These are phyloP conservation scores for Drosophila tristis DNA, from an alignment of 1,140 invertebrate species.

Conservation along the genomic window DNA sequence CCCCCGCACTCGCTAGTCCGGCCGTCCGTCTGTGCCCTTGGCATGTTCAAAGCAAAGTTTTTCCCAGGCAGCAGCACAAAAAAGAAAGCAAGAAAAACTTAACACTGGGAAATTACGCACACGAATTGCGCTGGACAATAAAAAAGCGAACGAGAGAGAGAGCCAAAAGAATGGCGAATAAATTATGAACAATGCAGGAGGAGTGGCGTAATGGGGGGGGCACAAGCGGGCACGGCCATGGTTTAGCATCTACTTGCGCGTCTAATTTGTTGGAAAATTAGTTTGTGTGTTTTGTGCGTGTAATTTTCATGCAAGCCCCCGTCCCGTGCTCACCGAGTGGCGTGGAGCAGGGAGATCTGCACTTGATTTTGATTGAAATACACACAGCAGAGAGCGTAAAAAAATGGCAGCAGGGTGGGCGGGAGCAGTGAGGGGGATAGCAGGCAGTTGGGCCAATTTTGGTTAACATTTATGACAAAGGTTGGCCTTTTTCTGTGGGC, in stretches of 20 bases:
- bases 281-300: slow-evolving; percentile 78
- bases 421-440: no score
- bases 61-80: slow-evolving; percentile 43
- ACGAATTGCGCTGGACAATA: slow-evolving; percentile 80
- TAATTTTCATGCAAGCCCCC: slow-evolving; percentile 73
- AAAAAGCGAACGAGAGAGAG: slow-evolving; percentile 52
- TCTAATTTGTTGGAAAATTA: slow-evolving; percentile 82
- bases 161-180: slow-evolving; percentile 62
- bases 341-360: slow-evolving; percentile 56
- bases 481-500: no score
- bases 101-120: slow-evolving; percentile 77
- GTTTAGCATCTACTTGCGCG: slow-evolving; percentile 63
- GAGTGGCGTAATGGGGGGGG: background rate
- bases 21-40: background rate
- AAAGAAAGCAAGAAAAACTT: slow-evolving; percentile 48
- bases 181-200: slow-evolving; percentile 66
- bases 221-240: background rate
- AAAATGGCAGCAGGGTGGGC: slow-evolving; percentile 3
- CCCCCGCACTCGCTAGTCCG: background rate
- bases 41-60: slow-evolving; percentile 68
- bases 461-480: no score
- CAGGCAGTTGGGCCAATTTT: no score
- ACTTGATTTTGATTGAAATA: slow-evolving; percentile 81
- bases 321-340: background rate
- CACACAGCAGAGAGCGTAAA: slow-evolving; percentile 9